Conservation (phyloP, 2,113 vertebrate genomes). For the Bubo bubo region DNA sequence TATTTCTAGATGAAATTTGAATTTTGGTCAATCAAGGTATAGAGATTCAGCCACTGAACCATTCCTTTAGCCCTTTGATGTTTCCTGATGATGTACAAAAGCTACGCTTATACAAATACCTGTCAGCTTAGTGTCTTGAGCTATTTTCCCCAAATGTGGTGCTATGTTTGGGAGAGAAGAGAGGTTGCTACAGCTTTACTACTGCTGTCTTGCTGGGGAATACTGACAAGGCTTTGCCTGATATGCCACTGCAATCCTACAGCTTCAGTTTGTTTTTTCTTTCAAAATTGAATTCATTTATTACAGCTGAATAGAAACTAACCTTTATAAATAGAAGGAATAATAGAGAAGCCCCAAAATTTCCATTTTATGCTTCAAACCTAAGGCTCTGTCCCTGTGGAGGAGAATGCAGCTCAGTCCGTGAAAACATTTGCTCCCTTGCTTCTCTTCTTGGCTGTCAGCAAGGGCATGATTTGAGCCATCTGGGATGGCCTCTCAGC, state of each 20-base stretch:
- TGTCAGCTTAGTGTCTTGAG: not conserved
- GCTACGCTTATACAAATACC: not conserved
- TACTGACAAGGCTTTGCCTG: not conserved
- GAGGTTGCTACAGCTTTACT: not conserved
- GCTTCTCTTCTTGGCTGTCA: not conserved
- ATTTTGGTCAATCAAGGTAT: not conserved
- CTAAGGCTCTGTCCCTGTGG: not conserved
- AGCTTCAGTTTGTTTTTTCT: not conserved
- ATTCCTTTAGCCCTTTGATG: not conserved
- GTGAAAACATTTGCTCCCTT: not conserved
- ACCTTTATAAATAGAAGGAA: not conserved
- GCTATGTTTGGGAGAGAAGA: not conserved
- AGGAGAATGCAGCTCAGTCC: not conserved
- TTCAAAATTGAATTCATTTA: not conserved
- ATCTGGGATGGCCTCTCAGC: not conserved
- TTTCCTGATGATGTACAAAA: not conserved
- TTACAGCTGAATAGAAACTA: not conserved
- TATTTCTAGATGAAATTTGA: not conserved
- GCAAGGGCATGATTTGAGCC: not conserved
- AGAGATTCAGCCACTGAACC: not conserved
- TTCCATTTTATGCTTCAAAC: not conserved
- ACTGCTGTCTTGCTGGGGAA: not conserved
- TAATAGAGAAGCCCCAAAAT: not conserved
- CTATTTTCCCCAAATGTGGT: not conserved
- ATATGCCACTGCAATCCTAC: not conserved